Evolutionary conservation across 2,888 invertebrate species (phyloP).

Genomic region (Mantis religiosa): DNA sequence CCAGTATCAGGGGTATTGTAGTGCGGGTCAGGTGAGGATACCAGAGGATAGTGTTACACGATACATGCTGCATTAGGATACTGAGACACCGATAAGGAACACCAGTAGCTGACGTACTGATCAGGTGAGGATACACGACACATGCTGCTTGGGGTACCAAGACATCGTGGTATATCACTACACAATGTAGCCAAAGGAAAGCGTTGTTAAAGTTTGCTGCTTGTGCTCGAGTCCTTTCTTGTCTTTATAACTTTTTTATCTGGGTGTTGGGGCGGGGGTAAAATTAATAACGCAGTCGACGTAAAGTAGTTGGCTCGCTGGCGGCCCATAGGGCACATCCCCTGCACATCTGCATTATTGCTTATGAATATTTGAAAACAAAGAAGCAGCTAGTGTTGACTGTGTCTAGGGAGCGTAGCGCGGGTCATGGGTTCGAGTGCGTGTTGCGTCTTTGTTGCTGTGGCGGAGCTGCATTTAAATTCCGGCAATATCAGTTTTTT

Average conservation of each 20-base stretch:
- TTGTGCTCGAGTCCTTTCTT: too few species aligned
- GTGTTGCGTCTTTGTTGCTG: background rate
- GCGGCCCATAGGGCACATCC: conserved; percentile 26
- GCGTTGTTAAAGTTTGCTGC: too few species aligned
- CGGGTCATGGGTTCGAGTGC: background rate
- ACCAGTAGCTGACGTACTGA: too few species aligned
- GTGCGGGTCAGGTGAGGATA: too few species aligned
- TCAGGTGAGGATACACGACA: too few species aligned
- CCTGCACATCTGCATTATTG: conserved; percentile 35
- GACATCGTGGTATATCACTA: too few species aligned
- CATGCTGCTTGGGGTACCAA: too few species aligned
- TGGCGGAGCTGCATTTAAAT: background rate
- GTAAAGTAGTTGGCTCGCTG: conserved; percentile 20
- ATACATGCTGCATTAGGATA: too few species aligned
- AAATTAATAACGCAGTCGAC: conserved; percentile 22
- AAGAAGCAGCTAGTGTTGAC: background rate
- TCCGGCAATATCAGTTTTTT: background rate
- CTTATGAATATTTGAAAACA: conserved; percentile 35
- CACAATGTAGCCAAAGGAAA: too few species aligned
- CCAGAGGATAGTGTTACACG: too few species aligned
- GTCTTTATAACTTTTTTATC: background rate
- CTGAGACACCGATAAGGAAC: too few species aligned
- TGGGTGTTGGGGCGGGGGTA: background rate
- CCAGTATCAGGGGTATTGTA: too few species aligned
- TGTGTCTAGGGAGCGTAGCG: background rate